Evolutionary conservation across 2,888 invertebrate species (phyloP), one percentile per base, ranked within the genome.

Genomic region (Acanthacorydalis orientalis): DNA sequence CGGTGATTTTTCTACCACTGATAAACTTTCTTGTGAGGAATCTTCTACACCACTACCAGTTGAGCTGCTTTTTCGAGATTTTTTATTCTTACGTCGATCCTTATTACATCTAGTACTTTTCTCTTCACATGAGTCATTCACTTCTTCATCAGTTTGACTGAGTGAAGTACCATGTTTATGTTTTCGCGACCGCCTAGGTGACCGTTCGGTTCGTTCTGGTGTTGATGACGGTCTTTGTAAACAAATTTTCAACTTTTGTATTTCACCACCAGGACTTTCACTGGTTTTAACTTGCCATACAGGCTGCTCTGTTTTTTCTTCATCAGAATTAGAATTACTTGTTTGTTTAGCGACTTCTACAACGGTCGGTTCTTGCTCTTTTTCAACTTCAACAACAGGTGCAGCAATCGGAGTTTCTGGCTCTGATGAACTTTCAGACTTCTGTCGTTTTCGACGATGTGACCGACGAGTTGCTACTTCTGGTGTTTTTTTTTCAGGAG

Each of bases 211-310:
- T 53, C 70, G 61, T 57, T 74, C 74, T 1, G 73, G 72, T 9
- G 73, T 72, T 10, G 70, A 68, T 1, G 72, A 66, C 1, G 74
- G 74, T 31, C 77, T 70, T 48, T 76, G 74, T 52, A 78, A 62
- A 56, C 76, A 78, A 53, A 79, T 69, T 59, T 78, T 79, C 31
- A 78, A 58, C 59, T 78, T 78, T 55, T 77, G 72, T 56, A 78
- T 77, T 59, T 77, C 77, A 9, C 77, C 77, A 49, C 67, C 65
- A 42, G 72, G 60, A 51, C 64, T 59, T 46, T 70, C 69, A 11
- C 71, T 59, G 9, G 72, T 59, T 58, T 72, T 73, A 2, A 74
- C 73, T 46, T 68, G 72, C 74, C 73, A 73, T 14, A 73, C 69
- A 52, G 65, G 68, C 67, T 71, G 52, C 61, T 67, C 35, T 63